A percentile compares a stretch with the other conserved stretches of the same genome.
phyloP scores from a whole-genome alignment of 2,888 invertebrate genomes.

The Andrena bucephala region DNA sequence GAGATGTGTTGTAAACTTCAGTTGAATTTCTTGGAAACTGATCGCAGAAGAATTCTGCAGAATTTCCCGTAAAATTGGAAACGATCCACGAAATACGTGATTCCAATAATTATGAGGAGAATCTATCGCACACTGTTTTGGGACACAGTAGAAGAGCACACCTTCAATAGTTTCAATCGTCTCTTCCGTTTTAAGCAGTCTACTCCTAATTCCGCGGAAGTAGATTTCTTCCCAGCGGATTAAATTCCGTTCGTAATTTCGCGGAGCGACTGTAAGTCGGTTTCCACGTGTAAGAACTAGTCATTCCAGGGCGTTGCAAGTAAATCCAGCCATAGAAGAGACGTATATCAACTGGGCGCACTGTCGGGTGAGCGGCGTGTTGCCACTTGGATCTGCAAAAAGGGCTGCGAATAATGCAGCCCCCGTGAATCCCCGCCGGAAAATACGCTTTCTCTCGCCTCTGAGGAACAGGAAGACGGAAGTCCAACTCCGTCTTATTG shows the following conservation, averaged over 20 bases:
- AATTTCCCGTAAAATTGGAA: too few relatives aligned
- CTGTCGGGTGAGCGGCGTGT: background rate
- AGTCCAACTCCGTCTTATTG: slow-evolving; percentile 19
- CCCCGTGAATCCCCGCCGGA: background rate
- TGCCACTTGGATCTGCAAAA: slow-evolving; percentile 19
- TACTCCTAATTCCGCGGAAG: background rate
- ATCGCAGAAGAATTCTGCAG: too few relatives aligned
- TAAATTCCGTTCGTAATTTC: slow-evolving; percentile 12
- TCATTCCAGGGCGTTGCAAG: background rate
- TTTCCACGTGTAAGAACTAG: background rate
- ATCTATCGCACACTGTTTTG: too few relatives aligned
- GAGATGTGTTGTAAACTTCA: too few relatives aligned
- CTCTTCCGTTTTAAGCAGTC: too few relatives aligned
- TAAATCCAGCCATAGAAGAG: slow-evolving; percentile 8
- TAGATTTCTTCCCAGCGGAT: background rate
- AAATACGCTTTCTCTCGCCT: slow-evolving; percentile 33
- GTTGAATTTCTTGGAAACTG: too few relatives aligned
- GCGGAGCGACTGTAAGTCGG: background rate
- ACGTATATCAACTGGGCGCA: slow-evolving; percentile 8
- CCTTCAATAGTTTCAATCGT: too few relatives aligned
- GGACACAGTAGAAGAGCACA: too few relatives aligned
- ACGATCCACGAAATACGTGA: too few relatives aligned
- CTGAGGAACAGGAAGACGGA: background rate
- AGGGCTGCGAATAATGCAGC: slow-evolving; percentile 24
- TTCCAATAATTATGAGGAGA: too few relatives aligned